Conservation (phyloP, 2,113 vertebrate species). For the Apteryx owenii region DNA sequence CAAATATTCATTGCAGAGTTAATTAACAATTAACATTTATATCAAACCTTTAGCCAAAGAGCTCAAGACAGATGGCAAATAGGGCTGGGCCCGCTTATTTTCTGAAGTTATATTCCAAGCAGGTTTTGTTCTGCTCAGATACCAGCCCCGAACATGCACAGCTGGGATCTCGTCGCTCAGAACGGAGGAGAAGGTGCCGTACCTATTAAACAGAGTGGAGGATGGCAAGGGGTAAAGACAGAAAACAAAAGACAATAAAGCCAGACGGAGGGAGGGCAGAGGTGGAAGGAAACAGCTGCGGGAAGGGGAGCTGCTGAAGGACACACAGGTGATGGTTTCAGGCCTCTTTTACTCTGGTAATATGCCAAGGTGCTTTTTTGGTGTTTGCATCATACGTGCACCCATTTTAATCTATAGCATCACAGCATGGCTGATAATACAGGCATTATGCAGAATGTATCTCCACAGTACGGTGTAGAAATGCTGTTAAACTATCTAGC, state of each 20-base stretch:
- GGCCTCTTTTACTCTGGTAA: rapidly evolving
- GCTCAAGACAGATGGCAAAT: not conserved
- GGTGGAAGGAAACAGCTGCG: not conserved
- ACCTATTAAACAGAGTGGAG: rapidly evolving
- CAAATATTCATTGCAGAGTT: rapidly evolving
- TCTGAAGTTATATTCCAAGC: not conserved
- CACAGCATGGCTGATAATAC: not conserved
- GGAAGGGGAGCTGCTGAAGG: not conserved
- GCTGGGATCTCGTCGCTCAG: not conserved
- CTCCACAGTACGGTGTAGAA: rapidly evolving
- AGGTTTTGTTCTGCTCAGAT: not conserved
- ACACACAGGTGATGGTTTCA: rapidly evolving
- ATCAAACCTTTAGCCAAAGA: not conserved
- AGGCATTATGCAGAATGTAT: rapidly evolving
- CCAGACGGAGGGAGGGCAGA: not conserved
- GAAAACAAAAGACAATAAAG: rapidly evolving
- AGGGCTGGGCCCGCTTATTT: not conserved
- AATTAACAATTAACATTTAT: not conserved
- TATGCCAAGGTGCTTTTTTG: rapidly evolving
- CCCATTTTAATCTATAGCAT: not conserved
- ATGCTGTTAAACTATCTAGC: rapidly evolving
- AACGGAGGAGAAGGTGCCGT: rapidly evolving
- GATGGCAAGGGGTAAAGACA: not conserved
- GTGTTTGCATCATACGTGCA: rapidly evolving
- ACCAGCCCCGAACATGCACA: rapidly evolving